These are phyloP conservation scores for Orgyia antiqua DNA, from an alignment of 2,888 invertebrate genomes.

Conservation along the genomic window DNA sequence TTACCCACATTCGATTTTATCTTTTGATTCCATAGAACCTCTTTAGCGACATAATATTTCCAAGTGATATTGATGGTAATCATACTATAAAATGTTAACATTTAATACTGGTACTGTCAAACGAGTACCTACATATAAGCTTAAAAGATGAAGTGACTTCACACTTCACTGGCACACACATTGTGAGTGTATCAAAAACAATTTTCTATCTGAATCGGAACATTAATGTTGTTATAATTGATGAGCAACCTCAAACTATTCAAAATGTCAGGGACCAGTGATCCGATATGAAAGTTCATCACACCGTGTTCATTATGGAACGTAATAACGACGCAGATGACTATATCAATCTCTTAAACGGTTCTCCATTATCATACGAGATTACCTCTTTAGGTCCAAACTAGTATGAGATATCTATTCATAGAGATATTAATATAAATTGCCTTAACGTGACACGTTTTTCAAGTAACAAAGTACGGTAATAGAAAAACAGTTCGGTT, in stretches of 20 bases:
- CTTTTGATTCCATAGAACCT: too few species aligned
- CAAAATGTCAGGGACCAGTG: conserved; percentile 63
- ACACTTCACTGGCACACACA: conserved; percentile 7
- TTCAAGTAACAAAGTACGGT: conserved; percentile 3
- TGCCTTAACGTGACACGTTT: conserved; percentile 7
- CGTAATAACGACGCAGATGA: conserved; percentile 65
- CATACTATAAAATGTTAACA: too few species aligned
- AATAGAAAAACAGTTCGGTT: conserved; percentile 2
- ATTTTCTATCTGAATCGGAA: conserved; percentile 28
- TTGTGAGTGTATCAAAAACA: conserved; percentile 9
- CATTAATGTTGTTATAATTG: conserved; percentile 53
- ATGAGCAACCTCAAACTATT: conserved; percentile 49
- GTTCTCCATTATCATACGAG: conserved; percentile 55
- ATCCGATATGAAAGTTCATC: conserved; percentile 69
- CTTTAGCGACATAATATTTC: too few species aligned
- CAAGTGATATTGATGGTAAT: too few species aligned
- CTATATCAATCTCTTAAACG: conserved; percentile 59
- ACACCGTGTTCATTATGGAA: conserved; percentile 66
- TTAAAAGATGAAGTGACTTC: conserved; percentile 3
- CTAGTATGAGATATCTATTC: conserved; percentile 26
- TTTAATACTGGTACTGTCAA: conserved; percentile 2
- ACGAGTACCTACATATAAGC: conserved; percentile 4
- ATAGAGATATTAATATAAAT: conserved; percentile 10
- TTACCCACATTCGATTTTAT: too few species aligned
- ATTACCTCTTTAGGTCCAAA: conserved; percentile 28